These are phyloP conservation scores for Pteria penguin DNA, from an alignment of 2,888 invertebrate species.

Conservation along the genomic window DNA sequence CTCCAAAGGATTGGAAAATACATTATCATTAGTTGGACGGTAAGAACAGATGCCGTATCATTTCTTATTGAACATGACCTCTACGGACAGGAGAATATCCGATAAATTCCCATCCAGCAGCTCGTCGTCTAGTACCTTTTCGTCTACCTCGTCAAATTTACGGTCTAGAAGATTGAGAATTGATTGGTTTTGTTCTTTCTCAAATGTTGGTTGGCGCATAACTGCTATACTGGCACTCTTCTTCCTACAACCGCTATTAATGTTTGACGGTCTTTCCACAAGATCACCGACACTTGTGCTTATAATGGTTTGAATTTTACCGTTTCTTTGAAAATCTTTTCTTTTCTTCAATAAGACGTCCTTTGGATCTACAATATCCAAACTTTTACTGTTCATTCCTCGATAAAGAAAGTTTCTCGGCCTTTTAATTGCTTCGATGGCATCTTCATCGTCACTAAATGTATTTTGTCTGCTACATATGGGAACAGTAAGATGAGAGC, in stretches of 20 bases:
- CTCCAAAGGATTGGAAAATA: too few species aligned
- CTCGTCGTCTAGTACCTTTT: constrained; percentile 60
- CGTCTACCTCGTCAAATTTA: constrained; percentile 28
- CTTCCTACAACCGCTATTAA: constrained; percentile 36
- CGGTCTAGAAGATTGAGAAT: background rate
- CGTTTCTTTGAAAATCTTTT: constrained; percentile 22
- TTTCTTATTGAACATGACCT: constrained; percentile 65
- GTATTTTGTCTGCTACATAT: constrained; percentile 45
- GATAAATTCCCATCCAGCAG: constrained; percentile 67
- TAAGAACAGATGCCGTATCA: too few species aligned
- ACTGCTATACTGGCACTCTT: constrained; percentile 64
- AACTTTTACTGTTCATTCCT: constrained; percentile 27
- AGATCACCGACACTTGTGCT: constrained; percentile 55
- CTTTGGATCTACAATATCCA: constrained; percentile 29
- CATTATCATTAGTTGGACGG: too few species aligned
- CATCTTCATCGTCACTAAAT: constrained; percentile 44
- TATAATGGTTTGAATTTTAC: constrained; percentile 36
- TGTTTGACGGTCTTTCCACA: constrained; percentile 20
- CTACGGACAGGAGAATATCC: constrained; percentile 67
- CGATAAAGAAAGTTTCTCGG: constrained; percentile 49
- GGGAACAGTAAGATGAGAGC: constrained; percentile 22
- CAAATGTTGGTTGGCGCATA: constrained; percentile 47
- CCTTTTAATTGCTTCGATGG: constrained; percentile 30
- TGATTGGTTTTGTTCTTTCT: constrained; percentile 36
- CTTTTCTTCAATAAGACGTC: constrained; percentile 11